Percentiles rank a stretch among this genome's conserved stretches.
Evolutionary conservation across 2,797 vertebrate genomes (phyloP).

Genomic region (Pyrocephalus nanus): DNA sequence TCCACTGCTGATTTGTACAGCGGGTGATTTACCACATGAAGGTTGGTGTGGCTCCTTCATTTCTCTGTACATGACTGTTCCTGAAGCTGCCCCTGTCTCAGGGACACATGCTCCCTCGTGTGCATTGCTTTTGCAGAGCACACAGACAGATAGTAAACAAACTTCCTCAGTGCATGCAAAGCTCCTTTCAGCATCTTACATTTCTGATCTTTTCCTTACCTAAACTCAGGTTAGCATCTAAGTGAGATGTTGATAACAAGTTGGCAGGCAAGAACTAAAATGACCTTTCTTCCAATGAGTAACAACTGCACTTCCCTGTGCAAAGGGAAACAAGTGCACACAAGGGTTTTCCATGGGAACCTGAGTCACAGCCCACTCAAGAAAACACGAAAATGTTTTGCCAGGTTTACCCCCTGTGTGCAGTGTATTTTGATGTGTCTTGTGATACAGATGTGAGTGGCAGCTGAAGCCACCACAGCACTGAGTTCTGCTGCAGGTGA

Average conservation of each 20-base stretch:
- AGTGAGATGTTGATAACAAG: neutral
- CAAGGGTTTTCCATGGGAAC: neutral
- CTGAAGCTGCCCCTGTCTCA: neutral
- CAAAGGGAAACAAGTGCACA: neutral
- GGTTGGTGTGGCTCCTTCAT: neutral
- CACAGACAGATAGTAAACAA: neutral
- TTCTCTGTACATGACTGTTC: neutral
- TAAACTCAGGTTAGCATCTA: neutral
- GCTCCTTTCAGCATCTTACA: neutral
- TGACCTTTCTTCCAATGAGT: neutral
- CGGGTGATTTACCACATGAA: neutral
- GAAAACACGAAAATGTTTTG: neutral
- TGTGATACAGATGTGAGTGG: neutral
- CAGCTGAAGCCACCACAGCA: neutral
- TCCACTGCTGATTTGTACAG: neutral
- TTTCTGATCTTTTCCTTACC: neutral
- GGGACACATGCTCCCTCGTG: accelerated
- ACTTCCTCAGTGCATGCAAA: neutral
- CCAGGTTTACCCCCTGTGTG: neutral
- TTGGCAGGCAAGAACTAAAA: neutral
- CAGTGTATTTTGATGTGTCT: neutral
- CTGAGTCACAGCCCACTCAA: neutral
- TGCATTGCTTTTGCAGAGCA: neutral
- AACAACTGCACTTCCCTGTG: neutral
- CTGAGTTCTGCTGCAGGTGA: neutral